Conservation (phyloP, 2,888 invertebrate genomes). For the Drosophila kambysellisi region DNA sequence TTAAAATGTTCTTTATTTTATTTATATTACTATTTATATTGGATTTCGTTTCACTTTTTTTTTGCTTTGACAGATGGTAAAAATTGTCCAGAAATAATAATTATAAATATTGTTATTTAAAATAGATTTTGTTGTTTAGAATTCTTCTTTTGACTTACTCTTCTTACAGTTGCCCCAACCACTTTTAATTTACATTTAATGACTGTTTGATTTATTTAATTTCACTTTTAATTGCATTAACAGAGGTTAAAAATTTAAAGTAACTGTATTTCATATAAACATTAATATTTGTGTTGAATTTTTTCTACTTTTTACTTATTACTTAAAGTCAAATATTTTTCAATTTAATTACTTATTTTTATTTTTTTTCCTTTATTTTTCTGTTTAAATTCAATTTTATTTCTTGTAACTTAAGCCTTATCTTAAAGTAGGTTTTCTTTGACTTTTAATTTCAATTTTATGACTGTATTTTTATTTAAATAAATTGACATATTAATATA, state of each 20-base stretch:
- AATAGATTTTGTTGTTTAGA: neutral
- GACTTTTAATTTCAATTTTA: no score
- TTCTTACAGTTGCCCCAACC: neutral
- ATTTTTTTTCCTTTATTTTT: no score
- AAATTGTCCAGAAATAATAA: neutral
- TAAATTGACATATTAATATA: no score
- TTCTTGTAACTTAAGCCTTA: no score
- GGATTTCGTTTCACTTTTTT: neutral
- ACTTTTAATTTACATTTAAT: neutral
- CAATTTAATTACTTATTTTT: neutral
- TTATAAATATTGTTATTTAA: neutral
- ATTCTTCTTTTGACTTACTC: neutral
- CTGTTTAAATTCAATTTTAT: no score
- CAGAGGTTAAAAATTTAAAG: neutral
- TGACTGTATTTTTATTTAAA: no score
- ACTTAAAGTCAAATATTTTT: no score
- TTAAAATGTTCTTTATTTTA: neutral
- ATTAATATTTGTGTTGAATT: neutral
- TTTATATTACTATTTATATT: neutral
- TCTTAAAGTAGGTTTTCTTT: no score
- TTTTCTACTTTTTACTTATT: no score
- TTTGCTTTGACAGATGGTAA: neutral
- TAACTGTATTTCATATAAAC: no score
- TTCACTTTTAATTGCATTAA: neutral
- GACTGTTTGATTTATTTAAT: neutral